Base-by-base conservation (phyloP, 2,888 invertebrate genomes). In the Mythimna pallens region DNA sequence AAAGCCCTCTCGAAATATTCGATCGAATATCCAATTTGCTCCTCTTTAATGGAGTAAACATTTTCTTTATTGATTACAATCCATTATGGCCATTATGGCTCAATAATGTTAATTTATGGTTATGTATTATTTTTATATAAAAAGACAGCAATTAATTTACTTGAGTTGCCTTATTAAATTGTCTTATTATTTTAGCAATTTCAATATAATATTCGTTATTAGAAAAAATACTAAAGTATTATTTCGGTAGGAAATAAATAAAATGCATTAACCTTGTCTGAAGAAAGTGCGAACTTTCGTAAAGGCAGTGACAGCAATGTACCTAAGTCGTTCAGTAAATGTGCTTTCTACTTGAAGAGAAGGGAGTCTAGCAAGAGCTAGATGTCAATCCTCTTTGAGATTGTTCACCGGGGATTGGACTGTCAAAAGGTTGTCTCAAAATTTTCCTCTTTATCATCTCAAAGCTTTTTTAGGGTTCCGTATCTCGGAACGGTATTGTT, bases 311-410 rank as follows among this genome's bases (percentile, higher is more conserved):
- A 43, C 30, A 30, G 1, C 1, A 47, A 47, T 47, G 47, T 47
- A 47, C 47, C 43, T 17, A 17, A 47, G 43, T 43, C 17, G 47
- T 43, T 43, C 4, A 14, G 43, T 14, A 47, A 17, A 17, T 20
- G 1, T 47, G 5, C 47, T 17, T 47, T 47, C 47, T 47, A 47
- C 17, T 47, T 47, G 6, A 47, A 47, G 47, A 47, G 17, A 17
- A 47, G 47, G 1, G 17, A 17, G 17, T 47, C 47, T 47, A 47
- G 47, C 47, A 5, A 47, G 47, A 17, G 7, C 47, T 17, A 47
- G 47, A 20, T 50, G 57, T 70, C n/a, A 25, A 65, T 22, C 30
- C 30, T 61, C 68, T 77, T 77, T 69, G 50, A 59, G 20, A 58
- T 10, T 34, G 14, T 73, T 68, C 47, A 17, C 64, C 36, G n/a